Evolutionary conservation across 2,888 invertebrate genomes (phyloP), one percentile per base, ranked within the genome.

Genomic region (Drosophila fungiperda): DNA sequence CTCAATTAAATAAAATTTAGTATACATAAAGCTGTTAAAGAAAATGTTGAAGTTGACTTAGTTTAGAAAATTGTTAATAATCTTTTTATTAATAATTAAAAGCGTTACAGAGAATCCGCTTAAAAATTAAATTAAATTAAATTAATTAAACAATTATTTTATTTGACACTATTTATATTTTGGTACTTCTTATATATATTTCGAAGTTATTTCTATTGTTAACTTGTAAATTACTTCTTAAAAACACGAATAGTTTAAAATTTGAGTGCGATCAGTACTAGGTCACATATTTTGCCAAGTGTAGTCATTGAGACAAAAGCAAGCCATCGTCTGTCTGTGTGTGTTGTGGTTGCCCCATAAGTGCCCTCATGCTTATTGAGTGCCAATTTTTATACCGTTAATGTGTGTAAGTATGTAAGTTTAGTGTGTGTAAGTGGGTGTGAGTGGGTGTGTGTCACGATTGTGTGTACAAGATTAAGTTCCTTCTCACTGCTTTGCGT

Each of bases 351-450:
- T 55, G 74, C 55, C 59, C 63, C 89, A 70, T 73, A 78, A 89
- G 77, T 79, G 67, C 70, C 74, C 79, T 74, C 69, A 68, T 73
- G 89, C 84, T 76, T 80, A 89, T 85, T 89, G 85, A 87, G 89
- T 87, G 79, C 87, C 85, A 89, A 85, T 85, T 89, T 87, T 89
- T 76, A 77, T 84, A 75, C 77, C 73, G 73, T 73, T 83, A 82
- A 83, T 83, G 75, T 75, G 73, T 64, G 58, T 68, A 49, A 57
- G 57, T 64, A 38, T 59, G 53, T 52, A 52, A 61, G 57, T 55
- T 55, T 23, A 9, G 26, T 38, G 45, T 32, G 23, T 33, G 15
- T 23, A 23, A 8, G 20, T 45, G 45, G 7, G 20, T 20, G 3
- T 7, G 42, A 8, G 42, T 45, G 62, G 33, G 42, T 57, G 9